Percentiles rank a stretch among this genome's conserved stretches.
phyloP scores from a whole-genome alignment of 2,888 invertebrate species.

The Ptychoptera albimana region DNA sequence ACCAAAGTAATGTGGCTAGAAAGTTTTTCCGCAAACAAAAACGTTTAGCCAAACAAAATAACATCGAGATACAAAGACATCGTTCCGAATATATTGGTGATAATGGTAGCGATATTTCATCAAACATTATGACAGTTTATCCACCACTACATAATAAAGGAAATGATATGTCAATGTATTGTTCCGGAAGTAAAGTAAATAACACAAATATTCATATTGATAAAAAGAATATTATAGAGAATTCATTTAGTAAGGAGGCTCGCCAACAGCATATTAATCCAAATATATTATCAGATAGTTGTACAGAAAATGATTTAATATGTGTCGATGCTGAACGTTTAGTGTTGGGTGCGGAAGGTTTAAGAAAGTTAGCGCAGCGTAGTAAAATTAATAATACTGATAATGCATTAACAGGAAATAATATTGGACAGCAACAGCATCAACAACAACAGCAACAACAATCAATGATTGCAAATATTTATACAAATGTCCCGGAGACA shows the following conservation, averaged over 20 bases:
- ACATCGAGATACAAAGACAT: slow-evolving; percentile 44
- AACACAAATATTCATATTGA: slow-evolving; percentile 67
- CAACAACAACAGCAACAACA: slow-evolving; percentile 5
- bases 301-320: slow-evolving; percentile 35
- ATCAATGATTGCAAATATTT: slow-evolving; percentile 37
- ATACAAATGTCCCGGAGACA: slow-evolving; percentile 46
- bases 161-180: slow-evolving; percentile 39
- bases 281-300: slow-evolving; percentile 48
- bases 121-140: slow-evolving; percentile 21
- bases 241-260: slow-evolving; percentile 16
- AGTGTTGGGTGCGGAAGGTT: slow-evolving; percentile 27
- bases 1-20: slow-evolving; percentile 83
- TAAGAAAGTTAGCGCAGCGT: slow-evolving; percentile 11
- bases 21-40: slow-evolving; percentile 83
- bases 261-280: slow-evolving; percentile 39
- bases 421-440: background rate
- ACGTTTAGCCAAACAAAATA: slow-evolving; percentile 54
- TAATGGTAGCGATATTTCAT: slow-evolving; percentile 38
- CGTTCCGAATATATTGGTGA: slow-evolving; percentile 34
- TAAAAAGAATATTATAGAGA: slow-evolving; percentile 16
- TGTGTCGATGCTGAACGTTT: slow-evolving; percentile 20
- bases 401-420: slow-evolving; percentile 17
- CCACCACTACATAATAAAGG: slow-evolving; percentile 37
- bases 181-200: slow-evolving; percentile 59
- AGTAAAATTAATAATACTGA: slow-evolving; percentile 15